These are phyloP conservation scores for Ciconia maguari DNA, from an alignment of 2,113 vertebrate species.

Conservation along the genomic window DNA sequence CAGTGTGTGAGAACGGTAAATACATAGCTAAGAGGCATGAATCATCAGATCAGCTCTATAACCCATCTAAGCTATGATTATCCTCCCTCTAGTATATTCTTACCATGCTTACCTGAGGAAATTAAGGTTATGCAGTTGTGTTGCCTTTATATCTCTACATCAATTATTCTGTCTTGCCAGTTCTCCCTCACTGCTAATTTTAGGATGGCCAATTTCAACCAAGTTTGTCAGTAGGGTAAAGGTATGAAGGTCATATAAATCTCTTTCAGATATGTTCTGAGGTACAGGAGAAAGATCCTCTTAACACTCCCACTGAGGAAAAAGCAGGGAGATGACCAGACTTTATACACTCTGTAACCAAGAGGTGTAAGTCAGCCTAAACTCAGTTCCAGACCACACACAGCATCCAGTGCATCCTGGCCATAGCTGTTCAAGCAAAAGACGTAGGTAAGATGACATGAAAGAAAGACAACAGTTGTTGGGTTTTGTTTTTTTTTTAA, in stretches of 20 bases:
- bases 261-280: neutral
- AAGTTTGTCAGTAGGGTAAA: neutral
- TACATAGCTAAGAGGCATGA: neutral
- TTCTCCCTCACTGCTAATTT: neutral
- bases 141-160: neutral
- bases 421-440: neutral
- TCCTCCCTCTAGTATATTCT: neutral
- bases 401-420: neutral
- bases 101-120: neutral
- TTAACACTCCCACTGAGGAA: neutral
- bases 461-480: neutral
- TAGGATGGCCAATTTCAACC: neutral
- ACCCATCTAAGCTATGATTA: neutral
- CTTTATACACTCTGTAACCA: neutral
- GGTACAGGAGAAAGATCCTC: neutral
- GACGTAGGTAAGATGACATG: neutral
- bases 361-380: rapidly evolving
- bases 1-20: neutral
- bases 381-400: neutral
- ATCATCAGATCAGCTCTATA: neutral
- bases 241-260: neutral
- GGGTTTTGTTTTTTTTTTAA: neutral
- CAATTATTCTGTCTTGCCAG: neutral
- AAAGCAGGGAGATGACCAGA: neutral
- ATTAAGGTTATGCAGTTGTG: neutral